Conservation (phyloP, 2,888 invertebrate species). For the Brachylomia viminalis region DNA sequence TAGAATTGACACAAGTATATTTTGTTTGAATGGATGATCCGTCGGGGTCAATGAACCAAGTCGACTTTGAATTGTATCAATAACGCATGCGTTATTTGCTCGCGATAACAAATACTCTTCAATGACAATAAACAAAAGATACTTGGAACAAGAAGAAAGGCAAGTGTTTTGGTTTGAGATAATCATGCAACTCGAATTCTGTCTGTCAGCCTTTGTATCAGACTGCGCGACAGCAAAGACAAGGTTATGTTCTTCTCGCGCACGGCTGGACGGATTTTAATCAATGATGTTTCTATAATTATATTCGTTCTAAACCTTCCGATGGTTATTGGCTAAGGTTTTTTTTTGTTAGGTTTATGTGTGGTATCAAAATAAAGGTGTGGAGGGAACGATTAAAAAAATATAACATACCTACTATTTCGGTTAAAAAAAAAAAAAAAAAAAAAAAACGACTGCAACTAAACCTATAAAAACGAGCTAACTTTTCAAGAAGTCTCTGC, state of each 20-base stretch:
- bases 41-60: constrained; percentile 57
- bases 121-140: constrained; percentile 68
- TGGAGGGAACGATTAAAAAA: not conserved
- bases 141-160: constrained; percentile 64
- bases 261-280: not conserved
- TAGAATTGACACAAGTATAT: constrained; percentile 19
- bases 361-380: not conserved
- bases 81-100: constrained; percentile 66
- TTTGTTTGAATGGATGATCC: constrained; percentile 55
- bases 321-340: too few relatives aligned
- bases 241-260: not conserved
- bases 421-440: too few relatives aligned
- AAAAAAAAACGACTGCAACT: not conserved
- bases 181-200: constrained; percentile 31
- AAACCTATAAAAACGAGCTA: not conserved
- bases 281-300: not conserved
- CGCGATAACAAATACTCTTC: constrained; percentile 63
- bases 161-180: constrained; percentile 60
- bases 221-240: not conserved
- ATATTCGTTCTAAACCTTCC: not conserved
- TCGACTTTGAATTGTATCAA: constrained; percentile 66
- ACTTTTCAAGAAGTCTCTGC: not conserved
- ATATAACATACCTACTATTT: too few relatives aligned
- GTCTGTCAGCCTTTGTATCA: constrained; percentile 14
- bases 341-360: too few relatives aligned